Evolutionary conservation across 2,113 vertebrate species (phyloP).

Genomic region (Bubo bubo): DNA sequence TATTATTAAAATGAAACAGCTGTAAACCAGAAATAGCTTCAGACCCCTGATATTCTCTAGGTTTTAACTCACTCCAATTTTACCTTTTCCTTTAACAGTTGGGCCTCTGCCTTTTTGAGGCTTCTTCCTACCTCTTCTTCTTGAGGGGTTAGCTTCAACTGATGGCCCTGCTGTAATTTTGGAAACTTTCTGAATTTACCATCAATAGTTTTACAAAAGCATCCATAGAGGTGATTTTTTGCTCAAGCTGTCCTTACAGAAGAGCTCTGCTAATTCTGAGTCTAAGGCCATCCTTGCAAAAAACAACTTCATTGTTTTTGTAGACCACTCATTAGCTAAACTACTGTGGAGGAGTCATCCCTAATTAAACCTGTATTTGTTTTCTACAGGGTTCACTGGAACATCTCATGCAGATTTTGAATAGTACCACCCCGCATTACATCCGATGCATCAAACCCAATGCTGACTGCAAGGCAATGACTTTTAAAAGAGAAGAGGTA

Average conservation of each 20-base stretch:
- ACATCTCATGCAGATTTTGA: constrained; percentile 87
- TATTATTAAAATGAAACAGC: neutral
- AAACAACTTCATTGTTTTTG: neutral
- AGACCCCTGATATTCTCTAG: neutral
- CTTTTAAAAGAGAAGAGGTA: constrained; percentile 89
- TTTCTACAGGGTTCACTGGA: constrained; percentile 88
- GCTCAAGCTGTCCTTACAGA: neutral
- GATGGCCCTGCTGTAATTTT: neutral
- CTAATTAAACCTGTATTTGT: neutral
- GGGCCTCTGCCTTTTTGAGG: neutral
- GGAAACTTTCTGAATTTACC: neutral
- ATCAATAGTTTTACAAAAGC: neutral
- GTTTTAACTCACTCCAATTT: neutral
- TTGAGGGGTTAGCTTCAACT: neutral
- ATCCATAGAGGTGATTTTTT: neutral
- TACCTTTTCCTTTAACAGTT: neutral
- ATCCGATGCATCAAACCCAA: constrained; percentile 98
- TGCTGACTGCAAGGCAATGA: constrained; percentile 82
- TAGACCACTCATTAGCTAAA: neutral
- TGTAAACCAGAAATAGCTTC: neutral
- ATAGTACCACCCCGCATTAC: constrained; percentile 90
- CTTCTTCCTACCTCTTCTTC: neutral
- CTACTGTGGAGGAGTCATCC: neutral
- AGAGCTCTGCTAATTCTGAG: neutral
- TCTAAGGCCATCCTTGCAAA: neutral